Conservation (phyloP, 2,113 vertebrate species). For the Bombycilla garrulus region DNA sequence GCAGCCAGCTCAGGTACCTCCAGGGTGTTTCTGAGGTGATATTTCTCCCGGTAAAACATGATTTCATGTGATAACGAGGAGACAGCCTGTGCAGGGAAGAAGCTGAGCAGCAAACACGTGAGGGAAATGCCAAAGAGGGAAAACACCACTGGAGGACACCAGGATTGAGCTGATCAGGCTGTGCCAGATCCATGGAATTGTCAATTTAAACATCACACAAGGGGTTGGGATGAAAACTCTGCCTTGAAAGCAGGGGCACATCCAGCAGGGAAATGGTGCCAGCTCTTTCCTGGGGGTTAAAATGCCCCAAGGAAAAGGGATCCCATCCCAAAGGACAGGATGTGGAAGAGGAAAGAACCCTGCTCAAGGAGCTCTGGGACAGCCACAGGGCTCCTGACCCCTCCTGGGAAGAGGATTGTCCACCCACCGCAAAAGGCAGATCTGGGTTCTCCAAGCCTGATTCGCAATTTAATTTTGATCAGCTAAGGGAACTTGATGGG, state of each 20-base stretch:
- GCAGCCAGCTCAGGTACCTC: neutral
- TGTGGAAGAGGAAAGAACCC: too few relatives aligned
- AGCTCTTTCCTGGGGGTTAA: neutral
- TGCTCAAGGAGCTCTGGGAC: neutral
- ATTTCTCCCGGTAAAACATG: constrained; percentile 34
- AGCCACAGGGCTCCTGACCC: neutral
- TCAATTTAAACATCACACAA: neutral
- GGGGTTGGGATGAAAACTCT: neutral
- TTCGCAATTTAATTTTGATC: neutral
- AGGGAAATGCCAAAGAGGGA: neutral
- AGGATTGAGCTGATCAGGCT: neutral
- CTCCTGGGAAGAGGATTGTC: neutral
- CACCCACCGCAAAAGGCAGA: neutral
- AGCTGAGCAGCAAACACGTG: neutral
- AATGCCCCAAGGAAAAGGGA: neutral
- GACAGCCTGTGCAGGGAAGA: neutral
- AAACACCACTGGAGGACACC: neutral
- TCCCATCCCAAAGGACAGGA: neutral
- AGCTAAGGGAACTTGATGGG: neutral
- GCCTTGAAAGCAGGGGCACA: neutral
- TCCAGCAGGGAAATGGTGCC: neutral
- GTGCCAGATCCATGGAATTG: neutral
- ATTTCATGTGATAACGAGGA: neutral
- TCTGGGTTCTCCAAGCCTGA: neutral
- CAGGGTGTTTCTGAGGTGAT: neutral